These are phyloP conservation scores for Tauraco erythrolophus DNA, from an alignment of 2,113 vertebrate species.

Conservation along the genomic window DNA sequence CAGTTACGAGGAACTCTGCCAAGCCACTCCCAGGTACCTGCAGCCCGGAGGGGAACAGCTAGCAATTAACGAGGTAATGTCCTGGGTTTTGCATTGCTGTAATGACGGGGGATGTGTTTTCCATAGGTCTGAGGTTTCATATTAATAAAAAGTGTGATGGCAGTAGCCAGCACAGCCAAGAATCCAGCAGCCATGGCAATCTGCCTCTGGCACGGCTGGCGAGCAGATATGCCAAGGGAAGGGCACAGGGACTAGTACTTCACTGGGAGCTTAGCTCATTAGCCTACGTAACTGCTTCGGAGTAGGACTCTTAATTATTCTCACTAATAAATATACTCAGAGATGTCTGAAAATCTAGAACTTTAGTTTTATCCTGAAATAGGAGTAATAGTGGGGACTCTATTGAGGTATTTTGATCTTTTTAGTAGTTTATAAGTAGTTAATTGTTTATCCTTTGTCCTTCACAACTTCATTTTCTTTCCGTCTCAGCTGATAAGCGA, in stretches of 20 bases:
- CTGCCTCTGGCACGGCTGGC: neutral
- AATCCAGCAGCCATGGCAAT: neutral
- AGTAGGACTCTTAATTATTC: neutral
- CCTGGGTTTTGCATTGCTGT: neutral
- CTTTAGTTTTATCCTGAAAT: neutral
- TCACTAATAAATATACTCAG: neutral
- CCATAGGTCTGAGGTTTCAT: neutral
- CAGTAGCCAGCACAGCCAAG: neutral
- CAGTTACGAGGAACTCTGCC: conserved; percentile 91
- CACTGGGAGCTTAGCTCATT: neutral
- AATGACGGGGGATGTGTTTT: neutral
- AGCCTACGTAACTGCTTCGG: neutral
- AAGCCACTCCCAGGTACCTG: conserved; percentile 86
- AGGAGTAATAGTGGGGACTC: neutral
- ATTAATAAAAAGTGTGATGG: neutral
- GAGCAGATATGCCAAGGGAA: neutral
- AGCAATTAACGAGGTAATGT: conserved; percentile 91
- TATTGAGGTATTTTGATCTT: neutral
- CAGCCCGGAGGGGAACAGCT: conserved; percentile 91
- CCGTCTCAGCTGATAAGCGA: conserved; percentile 78
- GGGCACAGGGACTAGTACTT: neutral
- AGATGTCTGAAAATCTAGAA: neutral
- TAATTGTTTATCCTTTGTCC: neutral
- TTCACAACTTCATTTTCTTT: neutral
- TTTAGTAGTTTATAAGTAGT: neutral